phyloP scores from a whole-genome alignment of 2,113 vertebrate genomes.

The Xiphophorus couchianus region DNA sequence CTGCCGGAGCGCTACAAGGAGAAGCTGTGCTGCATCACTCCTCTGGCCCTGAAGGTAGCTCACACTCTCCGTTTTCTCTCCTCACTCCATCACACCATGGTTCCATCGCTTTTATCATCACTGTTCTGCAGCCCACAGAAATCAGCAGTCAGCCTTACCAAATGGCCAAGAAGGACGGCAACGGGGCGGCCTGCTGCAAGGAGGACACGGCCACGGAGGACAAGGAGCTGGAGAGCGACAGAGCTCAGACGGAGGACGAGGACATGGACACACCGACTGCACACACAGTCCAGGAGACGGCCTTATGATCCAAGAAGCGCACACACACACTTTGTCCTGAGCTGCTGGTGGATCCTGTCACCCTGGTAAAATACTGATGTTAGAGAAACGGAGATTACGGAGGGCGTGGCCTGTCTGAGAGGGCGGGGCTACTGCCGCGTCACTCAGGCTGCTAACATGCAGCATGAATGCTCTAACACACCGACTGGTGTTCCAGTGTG shows the following conservation, averaged over 20 bases:
- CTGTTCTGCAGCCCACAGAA: conserved; percentile 65
- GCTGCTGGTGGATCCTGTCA: neutral
- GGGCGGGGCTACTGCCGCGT: neutral
- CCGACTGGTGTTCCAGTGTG: too few species aligned
- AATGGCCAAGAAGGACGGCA: conserved; percentile 75
- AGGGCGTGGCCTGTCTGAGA: neutral
- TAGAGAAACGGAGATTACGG: neutral
- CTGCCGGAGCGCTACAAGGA: conserved; percentile 82
- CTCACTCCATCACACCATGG: neutral
- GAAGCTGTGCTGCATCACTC: conserved; percentile 81
- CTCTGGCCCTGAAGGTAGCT: conserved; percentile 71
- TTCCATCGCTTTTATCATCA: neutral
- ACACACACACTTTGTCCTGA: conserved; percentile 7
- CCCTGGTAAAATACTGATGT: neutral
- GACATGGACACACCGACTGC: conserved; percentile 34
- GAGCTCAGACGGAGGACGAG: conserved; percentile 45
- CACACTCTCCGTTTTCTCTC: neutral
- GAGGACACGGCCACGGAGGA: conserved; percentile 52
- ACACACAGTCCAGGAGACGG: conserved; percentile 82
- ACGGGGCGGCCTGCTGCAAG: conserved; percentile 62
- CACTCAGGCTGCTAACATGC: neutral
- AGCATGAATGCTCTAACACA: too few species aligned
- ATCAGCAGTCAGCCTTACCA: conserved; percentile 28
- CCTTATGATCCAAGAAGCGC: conserved; percentile 73
- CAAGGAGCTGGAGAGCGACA: conserved; percentile 45